Base-by-base conservation (phyloP, 2,888 invertebrate genomes). In the Tortricodes alternella region DNA sequence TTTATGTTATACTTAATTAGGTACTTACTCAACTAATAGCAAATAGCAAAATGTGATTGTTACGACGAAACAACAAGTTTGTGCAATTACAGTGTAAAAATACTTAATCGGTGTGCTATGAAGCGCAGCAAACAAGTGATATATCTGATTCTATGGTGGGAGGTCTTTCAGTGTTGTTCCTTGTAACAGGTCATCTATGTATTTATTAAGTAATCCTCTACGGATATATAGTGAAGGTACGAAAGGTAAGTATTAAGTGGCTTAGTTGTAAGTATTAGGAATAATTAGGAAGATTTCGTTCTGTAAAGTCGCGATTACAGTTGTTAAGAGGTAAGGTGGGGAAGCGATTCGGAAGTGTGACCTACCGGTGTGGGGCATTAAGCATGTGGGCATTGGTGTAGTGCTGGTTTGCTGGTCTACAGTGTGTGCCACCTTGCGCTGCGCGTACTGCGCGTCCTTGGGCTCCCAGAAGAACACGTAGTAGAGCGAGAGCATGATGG, bases 401-500 rank as follows among this genome's bases (percentile, higher is more conserved):
- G 89, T 89, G 88, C 83, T 89, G 86, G 83, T 83, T 83, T 80
- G 85, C 85, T 80, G 82, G 80, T 85, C 84, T 83, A 89, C 85
- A 73, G 78, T 85, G 82, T 86, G 85, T 76, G 85, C 78, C 85
- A 89, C 89, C 89, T 89, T 89, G 80, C 86, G 85, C 76, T 88
- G 87, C 77, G 85, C 85, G 72, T 89, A 85, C 53, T 85, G 89
- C 78, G 89, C 85, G 73, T 89, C 91, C 84, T 89, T 94, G 15
- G 97, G 97, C 84, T 97, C 95, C 98, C 98, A 98, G 80, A 98
- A 93, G 89, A 98, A 96, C 71, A 97, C 95, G 91, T 98, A 98
- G 91, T 98, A 98, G 48, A 97, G 92, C 9, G 97, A 97, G 64
- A 98, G 92, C 92, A 98, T 96, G 73, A 98, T 97, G 48, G 98